Evolutionary conservation across 2,888 invertebrate genomes (phyloP).

Genomic region (Tryphoninae sp.): DNA sequence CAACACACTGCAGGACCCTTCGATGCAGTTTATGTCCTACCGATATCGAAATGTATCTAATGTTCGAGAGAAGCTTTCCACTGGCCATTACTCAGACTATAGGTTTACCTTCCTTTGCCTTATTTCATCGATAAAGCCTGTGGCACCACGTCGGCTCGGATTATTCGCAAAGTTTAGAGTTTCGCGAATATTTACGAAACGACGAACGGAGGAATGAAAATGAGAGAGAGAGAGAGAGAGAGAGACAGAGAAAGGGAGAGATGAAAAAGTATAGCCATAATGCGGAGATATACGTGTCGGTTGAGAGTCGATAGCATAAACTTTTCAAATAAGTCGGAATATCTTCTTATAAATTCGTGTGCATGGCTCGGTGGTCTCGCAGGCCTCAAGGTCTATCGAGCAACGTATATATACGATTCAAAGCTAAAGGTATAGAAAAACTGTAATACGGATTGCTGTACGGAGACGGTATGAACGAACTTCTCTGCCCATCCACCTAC

Average conservation of each 20-base stretch:
- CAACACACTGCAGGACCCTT: conserved; percentile 43
- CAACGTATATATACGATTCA: background rate
- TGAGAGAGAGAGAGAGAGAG: conserved; percentile 18
- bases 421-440: conserved; percentile 2
- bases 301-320: conserved; percentile 74
- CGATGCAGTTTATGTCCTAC: conserved; percentile 50
- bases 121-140: conserved; percentile 62
- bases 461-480: conserved; percentile 26
- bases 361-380: background rate
- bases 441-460: conserved; percentile 38
- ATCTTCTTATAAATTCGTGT: conserved; percentile 72
- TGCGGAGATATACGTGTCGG: conserved; percentile 51
- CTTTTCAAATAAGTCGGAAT: conserved; percentile 78
- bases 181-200: conserved; percentile 71
- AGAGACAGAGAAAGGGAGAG: conserved; percentile 19
- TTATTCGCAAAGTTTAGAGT: conserved; percentile 70
- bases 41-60: conserved; percentile 68
- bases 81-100: conserved; percentile 36
- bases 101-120: background rate
- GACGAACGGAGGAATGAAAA: conserved; percentile 16
- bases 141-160: conserved; percentile 44
- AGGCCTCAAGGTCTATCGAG: background rate
- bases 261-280: background rate
- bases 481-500: background rate
- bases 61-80: conserved; percentile 51